Evolutionary conservation across 1,140 invertebrate species (phyloP), one percentile per base, ranked within the genome.

Genomic region (Halyomorpha halys): DNA sequence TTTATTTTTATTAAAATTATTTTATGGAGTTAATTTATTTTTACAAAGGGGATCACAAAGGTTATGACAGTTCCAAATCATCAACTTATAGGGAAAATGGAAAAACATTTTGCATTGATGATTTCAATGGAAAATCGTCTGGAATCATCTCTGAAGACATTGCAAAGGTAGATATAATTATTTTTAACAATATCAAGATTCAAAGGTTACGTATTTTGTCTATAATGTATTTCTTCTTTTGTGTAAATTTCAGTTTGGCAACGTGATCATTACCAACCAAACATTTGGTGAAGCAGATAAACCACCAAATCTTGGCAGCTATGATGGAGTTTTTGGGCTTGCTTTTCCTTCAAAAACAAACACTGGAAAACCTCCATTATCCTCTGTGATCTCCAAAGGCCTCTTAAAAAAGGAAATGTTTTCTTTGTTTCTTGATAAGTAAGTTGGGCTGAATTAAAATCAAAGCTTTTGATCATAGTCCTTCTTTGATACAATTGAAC

Each of bases 251-350:
- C 47, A 81, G 78, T 70, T 81, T 68, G 77, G 72, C 23, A 70
- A 65, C 51, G 34, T 80, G 9, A 61, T 68, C 14, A 74, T 83
- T 16, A 73, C 73, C 54, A 71, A 75, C 54, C 84, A 86, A 72
- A 82, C 81, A 16, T 86, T 86, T 74, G 84, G 80, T 51, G 84
- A 86, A 70, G 85, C 84, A 13, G 74, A 79, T 1, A 75, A 73
- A 64, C 80, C 85, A 70, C 83, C 67, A 13, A 68, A 71, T 25
- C 79, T 79, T 66, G 81, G 80, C 45, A 81, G 81, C 70, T 84
- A 84, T 74, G 85, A 87, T 72, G 85, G 85, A 11, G 82, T 83
- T 63, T 71, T 83, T 4, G 81, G 81, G 21, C 76, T 83, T 75
- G 82, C 76, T 2, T 83, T 81, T 68, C 73, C 76, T 21, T 74